These are phyloP conservation scores for Poliocrania exsul DNA, from an alignment of 2,797 vertebrate species.

Conservation along the genomic window DNA sequence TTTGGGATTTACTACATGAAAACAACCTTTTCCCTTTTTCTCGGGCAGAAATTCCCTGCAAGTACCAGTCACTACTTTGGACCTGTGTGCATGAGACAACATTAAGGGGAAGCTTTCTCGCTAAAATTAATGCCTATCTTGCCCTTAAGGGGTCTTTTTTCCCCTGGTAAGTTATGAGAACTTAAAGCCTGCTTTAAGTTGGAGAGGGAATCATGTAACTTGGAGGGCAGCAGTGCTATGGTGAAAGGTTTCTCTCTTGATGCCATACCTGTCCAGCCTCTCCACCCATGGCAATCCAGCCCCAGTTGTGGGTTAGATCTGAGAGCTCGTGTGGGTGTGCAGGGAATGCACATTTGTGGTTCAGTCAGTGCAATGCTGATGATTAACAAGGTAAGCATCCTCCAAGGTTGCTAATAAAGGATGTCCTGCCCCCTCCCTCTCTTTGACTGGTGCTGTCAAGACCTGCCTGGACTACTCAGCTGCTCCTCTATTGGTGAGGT, in stretches of 20 bases:
- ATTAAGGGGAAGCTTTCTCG: neutral
- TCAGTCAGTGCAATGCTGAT: neutral
- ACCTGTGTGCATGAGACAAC: neutral
- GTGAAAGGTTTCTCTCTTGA: neutral
- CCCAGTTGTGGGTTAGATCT: neutral
- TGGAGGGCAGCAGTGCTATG: fast-evolving
- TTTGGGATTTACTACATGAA: neutral
- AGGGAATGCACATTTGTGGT: neutral
- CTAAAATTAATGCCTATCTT: neutral
- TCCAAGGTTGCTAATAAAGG: conserved; percentile 3
- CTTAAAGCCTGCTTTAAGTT: neutral
- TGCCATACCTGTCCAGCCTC: fast-evolving
- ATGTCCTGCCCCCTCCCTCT: neutral
- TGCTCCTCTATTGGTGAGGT: neutral
- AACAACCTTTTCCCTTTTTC: conserved; percentile 3
- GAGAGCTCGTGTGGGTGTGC: neutral
- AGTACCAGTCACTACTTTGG: neutral
- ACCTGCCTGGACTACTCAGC: conserved; percentile 24
- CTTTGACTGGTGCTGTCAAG: neutral
- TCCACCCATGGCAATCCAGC: neutral
- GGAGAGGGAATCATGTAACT: neutral
- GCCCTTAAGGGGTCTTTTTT: neutral
- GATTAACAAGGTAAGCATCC: neutral
- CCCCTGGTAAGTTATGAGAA: neutral
- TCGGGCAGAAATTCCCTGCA: neutral